Conservation (phyloP, 2,888 invertebrate genomes). For the Drosophila kambysellisi region DNA sequence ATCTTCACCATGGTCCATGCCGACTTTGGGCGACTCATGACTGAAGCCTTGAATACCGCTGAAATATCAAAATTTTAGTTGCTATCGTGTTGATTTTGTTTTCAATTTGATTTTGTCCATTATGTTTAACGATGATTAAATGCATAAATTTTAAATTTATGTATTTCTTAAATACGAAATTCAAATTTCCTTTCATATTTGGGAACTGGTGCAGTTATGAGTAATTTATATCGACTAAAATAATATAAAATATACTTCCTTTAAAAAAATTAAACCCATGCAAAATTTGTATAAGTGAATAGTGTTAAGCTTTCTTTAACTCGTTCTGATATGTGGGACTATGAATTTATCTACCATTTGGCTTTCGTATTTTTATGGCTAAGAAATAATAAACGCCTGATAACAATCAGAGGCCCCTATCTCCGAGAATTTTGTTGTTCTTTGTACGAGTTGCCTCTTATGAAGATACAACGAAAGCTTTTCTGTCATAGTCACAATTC, state of each 20-base stretch:
- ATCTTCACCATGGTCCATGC: constrained; percentile 93
- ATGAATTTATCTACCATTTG: neutral
- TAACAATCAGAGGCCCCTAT: constrained; percentile 55
- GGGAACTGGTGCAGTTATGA: too few relatives aligned
- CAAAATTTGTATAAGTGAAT: neutral
- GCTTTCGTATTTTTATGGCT: constrained; percentile 11
- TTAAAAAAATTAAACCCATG: neutral
- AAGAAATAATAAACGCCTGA: constrained; percentile 64
- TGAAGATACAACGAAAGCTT: constrained; percentile 27
- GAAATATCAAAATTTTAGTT: constrained; percentile 68
- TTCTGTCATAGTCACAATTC: constrained; percentile 26
- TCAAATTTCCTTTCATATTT: too few relatives aligned
- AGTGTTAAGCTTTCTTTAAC: neutral
- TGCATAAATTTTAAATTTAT: neutral
- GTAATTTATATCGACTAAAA: neutral
- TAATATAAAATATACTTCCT: neutral
- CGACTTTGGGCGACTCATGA: constrained; percentile 91
- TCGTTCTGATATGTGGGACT: neutral
- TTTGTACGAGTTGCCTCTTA: constrained; percentile 14
- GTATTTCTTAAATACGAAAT: too few relatives aligned
- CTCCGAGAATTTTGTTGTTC: constrained; percentile 34
- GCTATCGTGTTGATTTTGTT: neutral
- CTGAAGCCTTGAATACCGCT: constrained; percentile 86
- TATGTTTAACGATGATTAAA: neutral
- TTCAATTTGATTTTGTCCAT: neutral